Conservation (phyloP, 1,140 invertebrate species). For the Drosophila cardini region DNA sequence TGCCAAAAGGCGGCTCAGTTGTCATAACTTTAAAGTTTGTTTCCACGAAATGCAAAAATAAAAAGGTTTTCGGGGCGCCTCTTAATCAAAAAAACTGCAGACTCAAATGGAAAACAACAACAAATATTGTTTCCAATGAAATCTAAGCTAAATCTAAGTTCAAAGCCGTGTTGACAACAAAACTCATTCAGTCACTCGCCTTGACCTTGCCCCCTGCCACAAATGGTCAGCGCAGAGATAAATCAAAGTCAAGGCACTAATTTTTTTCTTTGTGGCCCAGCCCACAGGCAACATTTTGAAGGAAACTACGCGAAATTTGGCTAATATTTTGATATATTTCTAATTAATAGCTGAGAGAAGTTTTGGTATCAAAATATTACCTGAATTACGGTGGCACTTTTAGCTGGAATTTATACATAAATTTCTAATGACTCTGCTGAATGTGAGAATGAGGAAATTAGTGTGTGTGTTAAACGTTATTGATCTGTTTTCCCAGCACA, state of each 20-base stretch:
- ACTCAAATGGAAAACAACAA: conserved; percentile 40
- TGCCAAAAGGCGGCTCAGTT: conserved; percentile 45
- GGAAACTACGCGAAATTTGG: conserved; percentile 18
- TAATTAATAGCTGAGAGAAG: conserved; percentile 67
- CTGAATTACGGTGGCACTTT: conserved; percentile 32
- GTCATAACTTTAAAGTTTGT: conserved; percentile 62
- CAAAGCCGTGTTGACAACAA: conserved; percentile 69
- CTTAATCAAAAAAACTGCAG: conserved; percentile 74
- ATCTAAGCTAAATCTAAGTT: conserved; percentile 61
- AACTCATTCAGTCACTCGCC: conserved; percentile 34
- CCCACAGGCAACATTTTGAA: conserved; percentile 27
- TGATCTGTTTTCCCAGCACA: conserved; percentile 79
- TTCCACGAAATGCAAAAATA: conserved; percentile 70
- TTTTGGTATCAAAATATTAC: conserved; percentile 54
- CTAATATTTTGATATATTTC: conserved; percentile 74
- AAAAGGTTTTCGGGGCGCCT: conserved; percentile 68
- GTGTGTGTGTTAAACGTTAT: conserved; percentile 76
- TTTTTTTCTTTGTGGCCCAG: conserved; percentile 10
- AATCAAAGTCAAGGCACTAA: conserved; percentile 56
- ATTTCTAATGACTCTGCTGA: conserved; percentile 14
- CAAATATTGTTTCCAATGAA: conserved; percentile 55
- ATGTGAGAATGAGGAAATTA: conserved; percentile 52
- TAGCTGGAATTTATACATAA: conserved; percentile 67
- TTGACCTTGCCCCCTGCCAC: conserved; percentile 74
- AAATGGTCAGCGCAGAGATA: conserved; percentile 71